Percentiles rank a stretch among this genome's conserved stretches.
Evolutionary conservation across 1,140 invertebrate genomes (phyloP).

Genomic region (Atta colombica): DNA sequence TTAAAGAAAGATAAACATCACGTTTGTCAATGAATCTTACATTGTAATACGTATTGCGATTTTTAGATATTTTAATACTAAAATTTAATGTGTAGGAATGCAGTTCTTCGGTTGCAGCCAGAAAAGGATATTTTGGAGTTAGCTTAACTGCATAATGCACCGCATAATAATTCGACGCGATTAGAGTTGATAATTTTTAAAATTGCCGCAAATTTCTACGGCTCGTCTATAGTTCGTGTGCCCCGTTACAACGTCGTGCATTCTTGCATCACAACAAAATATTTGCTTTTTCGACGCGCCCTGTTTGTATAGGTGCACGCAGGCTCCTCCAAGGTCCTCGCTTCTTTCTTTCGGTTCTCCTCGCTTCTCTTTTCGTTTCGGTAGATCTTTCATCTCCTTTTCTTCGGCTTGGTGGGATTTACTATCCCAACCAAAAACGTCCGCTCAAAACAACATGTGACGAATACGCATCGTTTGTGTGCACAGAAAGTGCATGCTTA

Average conservation of each 20-base stretch:
- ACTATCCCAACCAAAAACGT: constrained; percentile 81
- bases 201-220: constrained; percentile 18
- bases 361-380: constrained; percentile 75
- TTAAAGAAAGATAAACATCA: background rate
- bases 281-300: constrained; percentile 80
- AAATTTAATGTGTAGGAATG: background rate
- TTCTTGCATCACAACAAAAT: constrained; percentile 85
- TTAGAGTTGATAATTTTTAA: background rate
- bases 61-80: background rate
- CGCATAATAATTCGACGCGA: background rate
- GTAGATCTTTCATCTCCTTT: constrained; percentile 78
- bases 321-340: constrained; percentile 76
- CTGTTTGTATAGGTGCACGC: constrained; percentile 83
- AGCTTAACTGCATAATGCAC: no score
- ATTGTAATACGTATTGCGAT: background rate
- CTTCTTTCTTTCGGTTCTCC: constrained; percentile 77
- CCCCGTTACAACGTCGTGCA: constrained; percentile 76
- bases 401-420: constrained; percentile 59
- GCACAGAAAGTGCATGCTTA: constrained; percentile 10
- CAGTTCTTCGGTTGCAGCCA: background rate
- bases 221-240: background rate
- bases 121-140: background rate
- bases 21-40: background rate
- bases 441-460: constrained; percentile 81
- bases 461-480: constrained; percentile 29